A percentile compares a stretch with the other conserved stretches of the same genome.
Evolutionary conservation across 1,140 invertebrate species (phyloP).

Genomic region (Aphaenogaster floridana): DNA sequence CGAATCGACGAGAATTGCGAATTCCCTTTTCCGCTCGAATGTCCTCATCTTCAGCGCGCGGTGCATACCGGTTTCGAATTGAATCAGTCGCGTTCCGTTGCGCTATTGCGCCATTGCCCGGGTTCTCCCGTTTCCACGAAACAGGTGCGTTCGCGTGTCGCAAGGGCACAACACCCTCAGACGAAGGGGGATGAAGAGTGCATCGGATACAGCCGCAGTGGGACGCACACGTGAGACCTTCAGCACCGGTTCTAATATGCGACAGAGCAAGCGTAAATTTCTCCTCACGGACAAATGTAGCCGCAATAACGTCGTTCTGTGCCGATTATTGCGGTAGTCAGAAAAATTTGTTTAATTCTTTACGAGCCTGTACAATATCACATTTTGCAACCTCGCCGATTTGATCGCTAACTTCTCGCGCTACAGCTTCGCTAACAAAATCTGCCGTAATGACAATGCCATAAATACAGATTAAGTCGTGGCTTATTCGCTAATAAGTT

Average conservation of each 20-base stretch:
- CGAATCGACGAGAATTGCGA: constrained; percentile 56
- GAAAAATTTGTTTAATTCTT: background rate
- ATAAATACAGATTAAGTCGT: constrained; percentile 27
- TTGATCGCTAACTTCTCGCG: background rate
- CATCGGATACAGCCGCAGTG: background rate
- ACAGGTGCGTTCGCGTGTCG: constrained; percentile 50
- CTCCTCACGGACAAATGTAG: background rate
- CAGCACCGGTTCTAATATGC: constrained; percentile 23
- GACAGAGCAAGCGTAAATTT: constrained; percentile 23
- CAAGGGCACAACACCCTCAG: background rate
- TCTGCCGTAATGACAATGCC: background rate
- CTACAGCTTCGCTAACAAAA: background rate
- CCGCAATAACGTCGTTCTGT: background rate
- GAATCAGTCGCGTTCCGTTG: constrained; percentile 44
- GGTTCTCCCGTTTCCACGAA: background rate
- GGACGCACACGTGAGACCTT: constrained; percentile 14
- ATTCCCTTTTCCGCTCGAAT: constrained; percentile 53
- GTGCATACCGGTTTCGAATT: constrained; percentile 50
- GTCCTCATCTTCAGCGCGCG: constrained; percentile 46
- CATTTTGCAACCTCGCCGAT: background rate
- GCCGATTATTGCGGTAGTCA: background rate
- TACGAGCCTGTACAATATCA: background rate
- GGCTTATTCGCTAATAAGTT: constrained; percentile 35
- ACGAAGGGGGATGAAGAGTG: background rate
- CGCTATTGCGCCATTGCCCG: constrained; percentile 20